Conservation (phyloP, 2,797 vertebrate species). For the Oreochromis grahami region DNA sequence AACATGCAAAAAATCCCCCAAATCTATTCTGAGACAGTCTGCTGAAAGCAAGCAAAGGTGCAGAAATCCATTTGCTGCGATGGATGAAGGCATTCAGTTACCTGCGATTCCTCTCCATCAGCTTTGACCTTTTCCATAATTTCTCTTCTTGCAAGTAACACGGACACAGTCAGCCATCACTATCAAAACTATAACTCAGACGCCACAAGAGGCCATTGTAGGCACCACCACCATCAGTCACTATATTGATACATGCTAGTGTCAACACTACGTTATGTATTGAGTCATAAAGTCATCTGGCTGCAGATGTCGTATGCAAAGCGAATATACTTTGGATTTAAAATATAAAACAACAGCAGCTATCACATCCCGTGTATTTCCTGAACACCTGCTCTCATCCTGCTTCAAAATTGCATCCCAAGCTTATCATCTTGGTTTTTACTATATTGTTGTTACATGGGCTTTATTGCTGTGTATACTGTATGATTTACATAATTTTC, state of each 20-base stretch:
- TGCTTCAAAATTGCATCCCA: neutral
- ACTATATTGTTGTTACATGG: neutral
- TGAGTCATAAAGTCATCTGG: neutral
- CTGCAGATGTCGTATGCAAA: neutral
- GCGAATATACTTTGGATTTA: neutral
- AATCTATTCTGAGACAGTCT: neutral
- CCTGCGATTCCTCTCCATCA: neutral
- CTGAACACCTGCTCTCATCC: neutral
- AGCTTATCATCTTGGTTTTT: neutral
- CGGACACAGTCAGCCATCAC: neutral
- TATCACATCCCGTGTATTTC: neutral
- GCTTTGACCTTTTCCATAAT: neutral
- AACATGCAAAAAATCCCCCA: neutral
- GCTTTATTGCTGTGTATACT: neutral
- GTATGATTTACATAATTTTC: neutral
- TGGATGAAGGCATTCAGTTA: neutral
- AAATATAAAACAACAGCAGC: neutral
- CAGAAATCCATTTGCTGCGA: neutral
- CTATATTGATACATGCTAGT: neutral
- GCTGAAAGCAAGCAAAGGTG: neutral
- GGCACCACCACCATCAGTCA: neutral
- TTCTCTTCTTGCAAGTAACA: neutral
- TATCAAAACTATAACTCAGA: neutral
- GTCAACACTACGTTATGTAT: neutral
- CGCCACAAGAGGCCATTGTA: neutral